These are phyloP conservation scores for Argopecten irradians DNA, from an alignment of 1,140 invertebrate genomes.

Conservation along the genomic window DNA sequence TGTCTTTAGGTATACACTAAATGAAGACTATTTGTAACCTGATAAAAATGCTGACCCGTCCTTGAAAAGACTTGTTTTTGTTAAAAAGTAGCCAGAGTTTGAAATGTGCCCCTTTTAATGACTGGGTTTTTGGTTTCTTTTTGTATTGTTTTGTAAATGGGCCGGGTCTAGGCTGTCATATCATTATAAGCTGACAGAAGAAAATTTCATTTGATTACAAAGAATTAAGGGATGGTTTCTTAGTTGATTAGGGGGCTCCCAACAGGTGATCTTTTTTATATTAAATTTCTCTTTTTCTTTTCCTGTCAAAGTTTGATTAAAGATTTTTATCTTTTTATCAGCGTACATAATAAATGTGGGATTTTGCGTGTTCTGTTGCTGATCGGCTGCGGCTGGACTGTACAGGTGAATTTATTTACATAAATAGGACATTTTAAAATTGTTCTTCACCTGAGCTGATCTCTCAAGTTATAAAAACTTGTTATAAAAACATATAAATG, in stretches of 20 bases:
- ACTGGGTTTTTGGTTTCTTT: conserved; percentile 21
- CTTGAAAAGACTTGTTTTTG: conserved; percentile 17
- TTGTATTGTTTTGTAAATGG: conserved; percentile 23
- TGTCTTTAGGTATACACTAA: conserved; percentile 22
- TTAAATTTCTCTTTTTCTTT: neutral
- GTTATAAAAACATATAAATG: conserved; percentile 27
- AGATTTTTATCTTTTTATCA: conserved; percentile 23
- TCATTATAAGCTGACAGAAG: conserved; percentile 21
- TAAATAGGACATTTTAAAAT: conserved; percentile 9
- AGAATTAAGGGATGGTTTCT: conserved; percentile 17
- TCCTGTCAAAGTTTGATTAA: conserved; percentile 10
- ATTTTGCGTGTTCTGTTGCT: neutral
- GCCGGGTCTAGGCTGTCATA: neutral
- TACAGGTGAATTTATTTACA: conserved; percentile 12
- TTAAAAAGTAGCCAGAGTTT: conserved; percentile 2
- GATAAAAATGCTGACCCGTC: conserved; percentile 1
- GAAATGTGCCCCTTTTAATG: conserved; percentile 8
- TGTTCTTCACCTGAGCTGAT: conserved; percentile 21
- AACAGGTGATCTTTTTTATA: neutral
- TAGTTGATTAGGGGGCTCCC: neutral
- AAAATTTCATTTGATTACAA: conserved; percentile 23
- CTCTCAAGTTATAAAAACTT: conserved; percentile 18
- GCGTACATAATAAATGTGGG: conserved; percentile 21
- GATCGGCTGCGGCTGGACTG: neutral
- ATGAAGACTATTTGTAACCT: neutral